Evolutionary conservation across 2,797 vertebrate species (phyloP).

Genomic region (Pangasius djambal): DNA sequence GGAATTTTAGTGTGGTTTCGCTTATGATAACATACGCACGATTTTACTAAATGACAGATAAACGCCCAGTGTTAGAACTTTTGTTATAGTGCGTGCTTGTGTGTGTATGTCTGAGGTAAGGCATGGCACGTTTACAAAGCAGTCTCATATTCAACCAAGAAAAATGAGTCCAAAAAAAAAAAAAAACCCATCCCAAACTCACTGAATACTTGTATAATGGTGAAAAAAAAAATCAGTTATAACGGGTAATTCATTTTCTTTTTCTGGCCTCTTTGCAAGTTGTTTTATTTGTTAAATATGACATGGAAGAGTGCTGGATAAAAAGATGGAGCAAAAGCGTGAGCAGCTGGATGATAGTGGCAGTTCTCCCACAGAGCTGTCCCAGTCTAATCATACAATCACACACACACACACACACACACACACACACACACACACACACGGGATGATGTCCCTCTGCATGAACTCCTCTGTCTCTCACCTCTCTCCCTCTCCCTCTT

Average conservation of each 20-base stretch:
- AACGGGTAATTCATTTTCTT: not conserved
- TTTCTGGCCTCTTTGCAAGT: not conserved
- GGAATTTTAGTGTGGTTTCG: not conserved
- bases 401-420: not conserved
- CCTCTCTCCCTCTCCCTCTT: slow-evolving; percentile 62
- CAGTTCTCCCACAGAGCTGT: slow-evolving; percentile 80
- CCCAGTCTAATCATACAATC: slow-evolving; percentile 69
- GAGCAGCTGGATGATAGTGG: slow-evolving; percentile 83
- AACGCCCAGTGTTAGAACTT: not conserved
- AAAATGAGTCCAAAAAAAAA: not conserved
- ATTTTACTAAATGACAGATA: not conserved
- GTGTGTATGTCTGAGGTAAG: not conserved
- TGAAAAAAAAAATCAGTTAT: slow-evolving; percentile 55
- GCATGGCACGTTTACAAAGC: not conserved
- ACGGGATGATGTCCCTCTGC: slow-evolving; percentile 55
- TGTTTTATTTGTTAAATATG: not conserved
- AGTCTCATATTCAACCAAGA: not conserved
- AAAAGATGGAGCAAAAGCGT: slow-evolving; percentile 68
- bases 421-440: slow-evolving; percentile 36
- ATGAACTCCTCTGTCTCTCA: slow-evolving; percentile 75
- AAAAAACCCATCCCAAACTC: slow-evolving; percentile 30
- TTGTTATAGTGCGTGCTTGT: not conserved
- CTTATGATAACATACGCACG: not conserved
- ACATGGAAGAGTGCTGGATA: slow-evolving; percentile 52
- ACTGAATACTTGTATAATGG: slow-evolving; percentile 55